Conservation (phyloP, 2,888 invertebrate genomes). For the Dicranocentrus wangi region DNA sequence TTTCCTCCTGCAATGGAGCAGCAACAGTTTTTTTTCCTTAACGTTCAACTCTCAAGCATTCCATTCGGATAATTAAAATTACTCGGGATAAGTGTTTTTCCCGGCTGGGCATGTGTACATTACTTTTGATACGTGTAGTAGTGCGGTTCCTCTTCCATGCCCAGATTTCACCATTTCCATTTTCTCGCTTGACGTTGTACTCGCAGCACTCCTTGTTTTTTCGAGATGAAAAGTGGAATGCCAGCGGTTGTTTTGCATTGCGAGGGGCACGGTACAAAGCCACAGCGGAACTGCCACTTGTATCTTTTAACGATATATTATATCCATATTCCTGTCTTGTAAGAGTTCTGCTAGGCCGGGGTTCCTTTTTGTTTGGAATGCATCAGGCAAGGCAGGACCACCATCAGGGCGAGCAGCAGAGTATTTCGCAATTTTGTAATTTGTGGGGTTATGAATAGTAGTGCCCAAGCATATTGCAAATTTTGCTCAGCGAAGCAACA, state of each 20-base stretch:
- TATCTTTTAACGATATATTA: background rate
- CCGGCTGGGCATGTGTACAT: background rate
- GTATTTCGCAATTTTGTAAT: slow-evolving; percentile 18
- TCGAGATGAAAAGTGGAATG: slow-evolving; percentile 40
- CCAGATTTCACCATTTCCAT: slow-evolving; percentile 35
- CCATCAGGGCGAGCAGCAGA: too few species aligned
- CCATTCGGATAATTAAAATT: slow-evolving; percentile 56
- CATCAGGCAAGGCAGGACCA: background rate
- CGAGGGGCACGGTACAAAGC: background rate
- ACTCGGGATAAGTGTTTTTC: slow-evolving; percentile 4
- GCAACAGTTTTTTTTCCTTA: slow-evolving; percentile 10
- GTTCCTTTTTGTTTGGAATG: slow-evolving; percentile 1
- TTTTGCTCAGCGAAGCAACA: background rate
- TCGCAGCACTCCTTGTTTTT: background rate
- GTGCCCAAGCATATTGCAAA: background rate
- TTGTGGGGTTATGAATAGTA: background rate
- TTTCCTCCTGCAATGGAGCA: too few species aligned
- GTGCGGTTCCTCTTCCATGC: slow-evolving; percentile 17
- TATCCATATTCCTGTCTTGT: too few species aligned
- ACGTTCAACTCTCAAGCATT: slow-evolving; percentile 12
- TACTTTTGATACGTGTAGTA: background rate
- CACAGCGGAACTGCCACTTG: background rate
- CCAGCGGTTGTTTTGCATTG: slow-evolving; percentile 49
- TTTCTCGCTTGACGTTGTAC: background rate
- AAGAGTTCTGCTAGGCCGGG: too few species aligned